Evolutionary conservation across 2,113 vertebrate species (phyloP), one percentile per base, ranked within the genome.

Genomic region (Boulengerochromis microlepis): DNA sequence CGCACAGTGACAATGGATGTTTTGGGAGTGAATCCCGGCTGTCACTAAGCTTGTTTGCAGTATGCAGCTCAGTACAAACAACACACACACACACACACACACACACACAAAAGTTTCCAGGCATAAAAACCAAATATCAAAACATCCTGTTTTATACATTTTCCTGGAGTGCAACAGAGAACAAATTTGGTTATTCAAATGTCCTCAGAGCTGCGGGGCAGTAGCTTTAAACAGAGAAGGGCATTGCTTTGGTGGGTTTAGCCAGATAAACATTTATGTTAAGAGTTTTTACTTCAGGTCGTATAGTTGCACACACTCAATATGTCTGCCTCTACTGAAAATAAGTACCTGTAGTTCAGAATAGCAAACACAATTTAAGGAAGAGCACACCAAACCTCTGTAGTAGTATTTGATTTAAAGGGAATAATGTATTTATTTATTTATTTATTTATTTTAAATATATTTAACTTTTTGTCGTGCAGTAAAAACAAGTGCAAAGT

Each of bases 21-120:
- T 89, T 88, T 84, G 74, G 83, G 76, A 89, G 69, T 83, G 86
- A 89, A 87, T 90, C 81, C 45, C 18, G 29, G 87, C 85, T 91
- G 89, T 86, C 84, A 84, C 80, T 61, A 80, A 91, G 80, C 82
- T 86, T 88, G 84, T 87, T 82, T 89, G 42, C 89, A 80, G 11
- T 56, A 74, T 40, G 56, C 12, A 57, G 74, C 56, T 10, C 3
- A 8, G 19, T 52, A 90, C 78, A 90, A 86, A 93, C 84, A 86
- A 84, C 19, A 76, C 2, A 5, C 47, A 52, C 50, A 16, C 47
- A 16, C 47, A 50, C 57, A 29, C 66, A 85, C 10, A 84, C 29
- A 81, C 5, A 5, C 8, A 33, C 13, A 59, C 24, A 59, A 64
- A 66, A 45, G 47, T 66, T 85, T 53, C 29, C 31, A 82, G 69